Evolutionary conservation across 2,113 vertebrate genomes (phyloP).

Genomic region (Sphyrna mokarran): DNA sequence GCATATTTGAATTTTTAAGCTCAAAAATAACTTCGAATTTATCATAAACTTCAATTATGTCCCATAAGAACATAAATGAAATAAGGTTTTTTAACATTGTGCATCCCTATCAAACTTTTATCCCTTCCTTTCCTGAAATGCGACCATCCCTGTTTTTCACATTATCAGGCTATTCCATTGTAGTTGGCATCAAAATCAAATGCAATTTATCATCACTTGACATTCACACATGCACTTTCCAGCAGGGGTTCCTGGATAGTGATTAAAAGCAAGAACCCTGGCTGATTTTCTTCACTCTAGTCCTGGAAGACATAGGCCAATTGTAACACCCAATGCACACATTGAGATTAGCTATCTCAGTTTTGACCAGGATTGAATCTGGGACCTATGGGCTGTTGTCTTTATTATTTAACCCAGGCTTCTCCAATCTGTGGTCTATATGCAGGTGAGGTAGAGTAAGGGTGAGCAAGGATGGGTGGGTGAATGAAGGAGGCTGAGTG

Average conservation of each 20-base stretch:
- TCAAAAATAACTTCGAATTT: background rate
- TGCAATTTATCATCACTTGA: background rate
- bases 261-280: background rate
- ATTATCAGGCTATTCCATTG: background rate
- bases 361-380: background rate
- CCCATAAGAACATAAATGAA: background rate
- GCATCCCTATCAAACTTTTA: background rate
- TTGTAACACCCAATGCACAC: background rate
- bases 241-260: background rate
- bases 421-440: too few species aligned
- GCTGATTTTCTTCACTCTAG: background rate
- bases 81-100: background rate
- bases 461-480: too few species aligned
- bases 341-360: background rate
- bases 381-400: background rate
- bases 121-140: background rate
- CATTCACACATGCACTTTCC: background rate
- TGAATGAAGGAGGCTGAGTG: too few species aligned
- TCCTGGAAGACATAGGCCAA: background rate
- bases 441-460: too few species aligned
- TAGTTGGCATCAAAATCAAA: background rate
- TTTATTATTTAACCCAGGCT: background rate
- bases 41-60: background rate
- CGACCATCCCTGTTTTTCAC: background rate
- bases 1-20: background rate